Evolutionary conservation across 2,797 vertebrate species (phyloP), one percentile per base, ranked within the genome.

Genomic region (Leontopithecus rosalia): DNA sequence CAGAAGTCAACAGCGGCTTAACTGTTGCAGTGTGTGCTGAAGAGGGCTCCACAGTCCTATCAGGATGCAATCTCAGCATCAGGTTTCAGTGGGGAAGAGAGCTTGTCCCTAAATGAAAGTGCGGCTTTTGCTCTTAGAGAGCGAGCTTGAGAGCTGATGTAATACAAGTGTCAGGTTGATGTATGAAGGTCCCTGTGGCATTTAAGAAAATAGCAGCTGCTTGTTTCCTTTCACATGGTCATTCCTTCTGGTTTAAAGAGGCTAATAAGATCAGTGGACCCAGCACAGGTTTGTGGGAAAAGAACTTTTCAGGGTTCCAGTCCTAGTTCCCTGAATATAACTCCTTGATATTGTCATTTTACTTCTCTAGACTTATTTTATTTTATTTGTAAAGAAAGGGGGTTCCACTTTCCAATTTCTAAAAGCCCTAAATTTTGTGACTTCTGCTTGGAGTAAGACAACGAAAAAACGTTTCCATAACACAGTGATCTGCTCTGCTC

Each of bases 1-100:
- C 95, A 88, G 3, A 91, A 97, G 97, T 98, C 95, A 96, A 96
- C 97, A 73, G 87, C 88, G 90, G 67, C 92, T 95, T 98, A 98
- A 98, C 95, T 87, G 90, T 98, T 98, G 95, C 98, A 98, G 93
- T 97, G 95, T 98, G 98, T 98, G 97, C 95, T 90, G 84, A 97
- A 72, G 39, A 96, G 98, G 97, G 93, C 95, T 86, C 96, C 93
- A 61, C 28, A 83, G 84, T 91, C 75, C 50, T 64, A 70, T 77
- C 46, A 92, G 90, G 93, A 96, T 98, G 97, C 97, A 98, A 98
- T 96, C 97, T 86, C 26, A 77, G 95, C 92, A 73, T 98, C 94
- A 39, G 43, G 95, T 98, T 99, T 98, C 98, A 97, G 28, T 15
- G 61, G 43, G 4, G 88, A 86, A 58, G 30, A 72, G 15, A 94